Evolutionary conservation across 2,113 vertebrate genomes (phyloP).

Genomic region (Diadophis punctatus): DNA sequence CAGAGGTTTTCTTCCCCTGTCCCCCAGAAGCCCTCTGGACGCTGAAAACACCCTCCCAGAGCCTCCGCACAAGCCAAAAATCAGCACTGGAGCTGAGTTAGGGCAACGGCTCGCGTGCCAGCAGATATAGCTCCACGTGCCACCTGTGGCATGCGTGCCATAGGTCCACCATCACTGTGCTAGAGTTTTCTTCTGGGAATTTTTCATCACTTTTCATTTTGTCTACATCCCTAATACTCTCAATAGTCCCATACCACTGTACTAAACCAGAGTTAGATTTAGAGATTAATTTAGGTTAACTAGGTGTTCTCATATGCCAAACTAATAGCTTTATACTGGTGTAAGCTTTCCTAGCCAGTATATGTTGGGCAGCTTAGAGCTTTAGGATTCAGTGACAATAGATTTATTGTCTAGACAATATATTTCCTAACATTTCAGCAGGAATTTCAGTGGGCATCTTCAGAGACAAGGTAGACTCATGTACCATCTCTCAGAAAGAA

Average conservation of each 20-base stretch:
- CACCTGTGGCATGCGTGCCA: too few species aligned
- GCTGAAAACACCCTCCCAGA: too few species aligned
- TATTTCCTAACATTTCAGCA: neutral
- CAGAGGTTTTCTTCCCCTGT: too few species aligned
- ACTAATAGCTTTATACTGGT: neutral
- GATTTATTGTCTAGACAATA: neutral
- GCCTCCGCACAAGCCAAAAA: too few species aligned
- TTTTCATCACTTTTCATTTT: neutral
- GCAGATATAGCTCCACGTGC: too few species aligned
- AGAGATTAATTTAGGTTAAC: neutral
- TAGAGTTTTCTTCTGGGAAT: neutral
- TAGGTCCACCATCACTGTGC: too few species aligned
- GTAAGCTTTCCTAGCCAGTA: neutral
- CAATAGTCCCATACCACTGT: neutral
- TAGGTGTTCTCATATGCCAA: neutral
- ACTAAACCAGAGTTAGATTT: neutral
- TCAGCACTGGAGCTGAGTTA: too few species aligned
- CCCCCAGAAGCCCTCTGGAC: too few species aligned
- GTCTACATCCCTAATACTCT: neutral
- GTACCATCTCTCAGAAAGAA: neutral
- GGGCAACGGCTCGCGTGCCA: too few species aligned
- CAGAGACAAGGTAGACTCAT: neutral
- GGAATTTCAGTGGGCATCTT: neutral
- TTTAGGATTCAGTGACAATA: neutral
- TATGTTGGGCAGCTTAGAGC: neutral